A percentile compares a stretch with the other conserved stretches of the same genome.
phyloP scores from a whole-genome alignment of 2,888 invertebrate species.

The Ennomos quercinarius region DNA sequence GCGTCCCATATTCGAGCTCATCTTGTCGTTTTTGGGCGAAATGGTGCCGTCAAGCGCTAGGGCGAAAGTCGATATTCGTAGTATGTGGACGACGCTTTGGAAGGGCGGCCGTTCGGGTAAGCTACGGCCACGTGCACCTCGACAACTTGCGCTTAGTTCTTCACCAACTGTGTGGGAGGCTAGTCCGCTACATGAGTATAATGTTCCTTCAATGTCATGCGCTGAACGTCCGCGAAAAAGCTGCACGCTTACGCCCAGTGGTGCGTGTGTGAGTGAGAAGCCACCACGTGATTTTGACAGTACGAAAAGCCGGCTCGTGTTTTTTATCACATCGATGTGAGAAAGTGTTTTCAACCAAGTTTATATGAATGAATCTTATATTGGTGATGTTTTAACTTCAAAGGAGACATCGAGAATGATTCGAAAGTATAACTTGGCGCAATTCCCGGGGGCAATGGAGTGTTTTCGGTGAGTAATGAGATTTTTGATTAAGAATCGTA shows the following conservation, averaged over 20 bases:
- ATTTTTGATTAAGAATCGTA: slow-evolving; percentile 56
- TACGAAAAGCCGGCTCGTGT: slow-evolving; percentile 62
- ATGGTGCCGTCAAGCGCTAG: slow-evolving; percentile 65
- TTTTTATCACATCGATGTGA: slow-evolving; percentile 57
- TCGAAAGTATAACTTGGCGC: slow-evolving; percentile 54
- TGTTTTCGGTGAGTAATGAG: slow-evolving; percentile 71
- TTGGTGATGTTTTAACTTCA: slow-evolving; percentile 62
- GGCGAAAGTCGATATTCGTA: slow-evolving; percentile 78
- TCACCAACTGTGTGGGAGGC: slow-evolving; percentile 84
- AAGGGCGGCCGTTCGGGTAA: slow-evolving; percentile 82
- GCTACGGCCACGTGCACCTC: slow-evolving; percentile 82
- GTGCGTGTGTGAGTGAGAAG: slow-evolving; percentile 63
- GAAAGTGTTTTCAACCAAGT: slow-evolving; percentile 67
- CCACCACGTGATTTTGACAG: slow-evolving; percentile 82
- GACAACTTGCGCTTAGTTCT: slow-evolving; percentile 83
- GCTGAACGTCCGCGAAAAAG: slow-evolving; percentile 73
- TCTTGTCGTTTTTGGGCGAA: slow-evolving; percentile 71
- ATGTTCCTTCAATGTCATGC: slow-evolving; percentile 77
- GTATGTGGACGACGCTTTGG: slow-evolving; percentile 69
- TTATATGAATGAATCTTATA: slow-evolving; percentile 52
- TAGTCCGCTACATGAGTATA: slow-evolving; percentile 81
- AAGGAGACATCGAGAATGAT: slow-evolving; percentile 52
- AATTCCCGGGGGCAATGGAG: slow-evolving; percentile 66
- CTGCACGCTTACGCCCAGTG: slow-evolving; percentile 63
- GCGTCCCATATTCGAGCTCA: slow-evolving; percentile 79